These are phyloP conservation scores for Neolamprologus cancellatus DNA, from an alignment of 2,113 vertebrate genomes.

Conservation along the genomic window DNA sequence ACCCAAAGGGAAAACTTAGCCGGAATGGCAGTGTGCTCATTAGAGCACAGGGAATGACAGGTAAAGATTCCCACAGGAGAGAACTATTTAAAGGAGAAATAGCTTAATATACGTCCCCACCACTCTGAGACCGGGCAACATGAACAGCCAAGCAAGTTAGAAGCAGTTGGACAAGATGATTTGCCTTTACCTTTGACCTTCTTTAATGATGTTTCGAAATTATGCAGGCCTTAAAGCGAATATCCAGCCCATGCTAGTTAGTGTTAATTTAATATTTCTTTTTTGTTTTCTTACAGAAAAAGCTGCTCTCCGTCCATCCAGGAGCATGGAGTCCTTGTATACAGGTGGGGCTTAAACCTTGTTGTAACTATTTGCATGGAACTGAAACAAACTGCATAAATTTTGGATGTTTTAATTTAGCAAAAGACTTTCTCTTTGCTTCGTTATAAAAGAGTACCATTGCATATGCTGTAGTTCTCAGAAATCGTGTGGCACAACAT, in stretches of 20 bases:
- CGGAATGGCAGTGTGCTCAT: constrained; percentile 96
- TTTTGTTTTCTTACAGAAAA: constrained; percentile 76
- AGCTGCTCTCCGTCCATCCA: constrained; percentile 85
- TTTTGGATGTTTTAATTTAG: neutral
- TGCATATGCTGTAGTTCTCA: neutral
- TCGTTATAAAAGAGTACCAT: neutral
- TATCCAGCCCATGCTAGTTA: neutral
- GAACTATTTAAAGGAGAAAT: neutral
- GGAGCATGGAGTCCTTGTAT: constrained; percentile 97
- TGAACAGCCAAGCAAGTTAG: neutral
- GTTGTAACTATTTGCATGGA: neutral
- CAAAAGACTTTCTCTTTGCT: neutral
- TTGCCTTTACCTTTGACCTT: neutral
- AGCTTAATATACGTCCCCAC: neutral
- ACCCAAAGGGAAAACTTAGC: constrained; percentile 92
- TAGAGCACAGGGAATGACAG: constrained; percentile 81
- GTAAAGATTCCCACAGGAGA: constrained; percentile 38
- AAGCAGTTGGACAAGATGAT: neutral
- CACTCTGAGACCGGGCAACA: neutral
- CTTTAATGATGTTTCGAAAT: neutral
- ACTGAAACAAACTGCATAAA: neutral
- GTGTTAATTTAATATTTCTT: neutral
- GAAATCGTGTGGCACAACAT: neutral
- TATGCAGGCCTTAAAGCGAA: neutral
- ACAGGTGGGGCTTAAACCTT: constrained; percentile 75